Evolutionary conservation across 2,888 invertebrate species (phyloP), one percentile per base, ranked within the genome.

Genomic region (Macroteleia sp.): DNA sequence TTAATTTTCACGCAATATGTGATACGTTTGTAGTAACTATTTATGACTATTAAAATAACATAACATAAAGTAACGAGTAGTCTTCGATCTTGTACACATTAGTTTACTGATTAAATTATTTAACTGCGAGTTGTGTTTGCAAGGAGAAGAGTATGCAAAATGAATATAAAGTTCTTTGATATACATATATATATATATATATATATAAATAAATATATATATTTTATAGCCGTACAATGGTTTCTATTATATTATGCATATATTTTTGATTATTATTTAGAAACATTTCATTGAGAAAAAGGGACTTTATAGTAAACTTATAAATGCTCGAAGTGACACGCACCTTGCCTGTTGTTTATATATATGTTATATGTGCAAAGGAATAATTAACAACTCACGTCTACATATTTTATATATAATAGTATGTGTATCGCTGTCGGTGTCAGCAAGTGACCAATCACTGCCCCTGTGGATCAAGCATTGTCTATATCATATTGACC

Each of bases 11-110:
- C 52, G 48, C 66, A 59, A 52, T 66, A 74, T 66, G 74, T 66
- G 66, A 74, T 74, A 74, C 59, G 34, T 74, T 74, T 66, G 56
- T 75, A 75, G 61, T 67, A 54, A 59, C 44, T 75, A 75, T 75
- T 75, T 75, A 75, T 73, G 20, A 36, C n/a, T n/a, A n/a, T n/a
- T 56, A 36, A 28, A n/a, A 12, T 48, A 30, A 48, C n/a, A n/a
- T n/a, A n/a, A n/a, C n/a, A 52, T 25, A n/a, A 28, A 56, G 9
- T 52, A 62, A 71, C n/a, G 17, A 64, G 61, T 61, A 75, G 75
- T 75, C 61, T 75, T 75, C 67, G 75, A 44, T 67, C 32, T 67
- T 75, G 67, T 67, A 67, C 67, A 61, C 61, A 67, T 67, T 67
- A 75, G 59, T 46, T 67, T 67, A 67, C 50, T 32, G 39, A 73